These are phyloP conservation scores for Rhagonycha lutea DNA, from an alignment of 2,888 invertebrate genomes.

Conservation along the genomic window DNA sequence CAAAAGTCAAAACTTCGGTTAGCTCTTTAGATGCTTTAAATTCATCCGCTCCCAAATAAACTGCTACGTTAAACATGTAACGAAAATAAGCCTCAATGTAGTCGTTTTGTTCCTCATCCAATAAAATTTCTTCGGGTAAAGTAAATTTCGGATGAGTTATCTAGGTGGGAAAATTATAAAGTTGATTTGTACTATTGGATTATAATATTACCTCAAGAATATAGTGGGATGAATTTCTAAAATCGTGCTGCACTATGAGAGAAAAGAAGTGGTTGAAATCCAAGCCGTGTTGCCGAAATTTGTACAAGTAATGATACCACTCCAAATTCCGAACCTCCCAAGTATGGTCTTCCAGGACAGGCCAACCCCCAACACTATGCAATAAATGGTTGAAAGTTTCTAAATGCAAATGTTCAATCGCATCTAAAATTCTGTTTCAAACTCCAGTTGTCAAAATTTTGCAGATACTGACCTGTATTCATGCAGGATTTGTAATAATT, in stretches of 20 bases:
- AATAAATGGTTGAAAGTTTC: slow-evolving; percentile 55
- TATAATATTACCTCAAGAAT: slow-evolving; percentile 26
- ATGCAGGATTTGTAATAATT: slow-evolving; percentile 55
- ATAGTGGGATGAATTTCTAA: slow-evolving; percentile 32
- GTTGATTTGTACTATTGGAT: not conserved
- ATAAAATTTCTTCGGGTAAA: slow-evolving; percentile 32
- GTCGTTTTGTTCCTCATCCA: slow-evolving; percentile 27
- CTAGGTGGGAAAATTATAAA: slow-evolving; percentile 16
- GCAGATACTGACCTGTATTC: slow-evolving; percentile 39
- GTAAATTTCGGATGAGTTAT: slow-evolving; percentile 35
- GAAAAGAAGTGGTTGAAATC: slow-evolving; percentile 25
- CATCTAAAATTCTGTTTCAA: slow-evolving; percentile 57
- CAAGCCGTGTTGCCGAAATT: slow-evolving; percentile 29
- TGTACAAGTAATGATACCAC: slow-evolving; percentile 32
- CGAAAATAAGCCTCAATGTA: slow-evolving; percentile 36
- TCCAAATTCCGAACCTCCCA: slow-evolving; percentile 61
- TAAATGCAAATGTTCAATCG: slow-evolving; percentile 74
- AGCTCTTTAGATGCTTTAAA: slow-evolving; percentile 36
- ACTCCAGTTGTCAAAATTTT: not conserved
- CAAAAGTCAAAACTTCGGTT: slow-evolving; percentile 36
- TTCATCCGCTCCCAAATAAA: slow-evolving; percentile 40
- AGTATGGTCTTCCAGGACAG: slow-evolving; percentile 71
- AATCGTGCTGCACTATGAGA: slow-evolving; percentile 28
- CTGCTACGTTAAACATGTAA: slow-evolving; percentile 40
- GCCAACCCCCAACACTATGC: slow-evolving; percentile 82